These are phyloP conservation scores for Lepeophtheirus nordmannii DNA, from an alignment of 2,888 invertebrate genomes.

Conservation along the genomic window DNA sequence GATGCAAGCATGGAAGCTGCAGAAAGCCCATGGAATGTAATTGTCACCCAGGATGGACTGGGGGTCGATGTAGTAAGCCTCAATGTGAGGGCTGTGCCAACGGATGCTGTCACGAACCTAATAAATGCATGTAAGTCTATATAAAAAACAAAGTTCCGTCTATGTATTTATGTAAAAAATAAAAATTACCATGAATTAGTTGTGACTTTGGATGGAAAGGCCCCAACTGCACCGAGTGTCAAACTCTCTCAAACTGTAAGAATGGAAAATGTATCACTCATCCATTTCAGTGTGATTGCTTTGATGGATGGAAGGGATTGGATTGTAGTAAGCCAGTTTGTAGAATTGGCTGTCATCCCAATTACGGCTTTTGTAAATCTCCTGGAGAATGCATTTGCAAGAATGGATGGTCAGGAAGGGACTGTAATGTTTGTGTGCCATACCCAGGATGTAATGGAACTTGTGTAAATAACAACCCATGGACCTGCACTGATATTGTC, in stretches of 20 bases:
- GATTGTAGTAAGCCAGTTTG: background rate
- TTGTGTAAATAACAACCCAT: background rate
- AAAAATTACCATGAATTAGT: background rate
- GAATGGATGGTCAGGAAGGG: background rate
- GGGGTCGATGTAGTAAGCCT: background rate
- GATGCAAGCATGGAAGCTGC: background rate
- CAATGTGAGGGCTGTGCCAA: background rate
- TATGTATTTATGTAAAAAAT: no score
- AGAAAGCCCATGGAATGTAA: background rate
- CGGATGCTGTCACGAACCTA: constrained; percentile 1
- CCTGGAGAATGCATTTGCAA: background rate
- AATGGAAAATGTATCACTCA: background rate
- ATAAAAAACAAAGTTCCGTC: background rate
- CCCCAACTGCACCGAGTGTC: background rate
- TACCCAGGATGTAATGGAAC: background rate
- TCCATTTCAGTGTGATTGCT: background rate
- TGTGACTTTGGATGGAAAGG: constrained; percentile 4
- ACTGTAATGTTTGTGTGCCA: background rate
- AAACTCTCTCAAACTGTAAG: constrained; percentile 2
- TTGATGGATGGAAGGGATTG: background rate
- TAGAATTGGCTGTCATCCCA: background rate
- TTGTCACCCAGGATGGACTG: background rate
- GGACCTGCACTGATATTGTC: background rate
- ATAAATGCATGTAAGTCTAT: background rate
- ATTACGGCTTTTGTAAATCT: background rate